These are phyloP conservation scores for Erythrolamprus reginae DNA, from an alignment of 2,113 vertebrate genomes.

Conservation along the genomic window DNA sequence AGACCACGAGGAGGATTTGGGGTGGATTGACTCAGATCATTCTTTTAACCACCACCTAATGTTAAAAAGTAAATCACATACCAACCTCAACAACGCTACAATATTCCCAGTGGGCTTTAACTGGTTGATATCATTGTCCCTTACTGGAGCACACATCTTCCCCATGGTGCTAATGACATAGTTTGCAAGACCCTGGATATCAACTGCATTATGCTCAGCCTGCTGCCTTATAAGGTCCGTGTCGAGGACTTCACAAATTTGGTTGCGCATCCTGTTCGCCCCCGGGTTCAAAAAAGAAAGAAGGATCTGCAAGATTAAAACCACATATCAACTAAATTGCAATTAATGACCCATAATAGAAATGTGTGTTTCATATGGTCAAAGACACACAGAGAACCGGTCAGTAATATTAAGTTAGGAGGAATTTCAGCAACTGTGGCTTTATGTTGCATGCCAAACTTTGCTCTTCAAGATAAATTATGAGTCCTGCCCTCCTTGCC, in stretches of 20 bases:
- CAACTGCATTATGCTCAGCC: slow-evolving; percentile 81
- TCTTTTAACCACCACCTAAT: not conserved
- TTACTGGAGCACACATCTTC: slow-evolving; percentile 84
- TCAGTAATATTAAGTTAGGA: not conserved
- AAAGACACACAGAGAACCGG: not conserved
- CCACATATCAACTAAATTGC: not conserved
- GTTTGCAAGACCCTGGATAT: slow-evolving; percentile 83
- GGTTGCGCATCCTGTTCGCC: slow-evolving; percentile 83
- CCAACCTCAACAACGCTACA: slow-evolving; percentile 75
- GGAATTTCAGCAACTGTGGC: not conserved
- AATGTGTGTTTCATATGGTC: not conserved
- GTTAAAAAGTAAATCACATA: slow-evolving; percentile 15
- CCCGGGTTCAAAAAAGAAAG: slow-evolving; percentile 89
- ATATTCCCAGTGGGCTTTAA: slow-evolving; percentile 77
- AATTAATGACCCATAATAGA: not conserved
- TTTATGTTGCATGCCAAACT: not conserved
- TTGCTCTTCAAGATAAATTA: not conserved
- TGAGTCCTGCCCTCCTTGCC: not conserved
- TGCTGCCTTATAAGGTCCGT: slow-evolving; percentile 89
- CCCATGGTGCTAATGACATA: slow-evolving; percentile 89
- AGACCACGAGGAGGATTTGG: too few species aligned
- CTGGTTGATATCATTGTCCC: slow-evolving; percentile 84
- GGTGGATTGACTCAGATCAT: not conserved
- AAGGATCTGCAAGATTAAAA: slow-evolving; percentile 72
- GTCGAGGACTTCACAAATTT: slow-evolving; percentile 91